phyloP scores from a whole-genome alignment of 2,888 invertebrate species.

The Anoncus sp. region DNA sequence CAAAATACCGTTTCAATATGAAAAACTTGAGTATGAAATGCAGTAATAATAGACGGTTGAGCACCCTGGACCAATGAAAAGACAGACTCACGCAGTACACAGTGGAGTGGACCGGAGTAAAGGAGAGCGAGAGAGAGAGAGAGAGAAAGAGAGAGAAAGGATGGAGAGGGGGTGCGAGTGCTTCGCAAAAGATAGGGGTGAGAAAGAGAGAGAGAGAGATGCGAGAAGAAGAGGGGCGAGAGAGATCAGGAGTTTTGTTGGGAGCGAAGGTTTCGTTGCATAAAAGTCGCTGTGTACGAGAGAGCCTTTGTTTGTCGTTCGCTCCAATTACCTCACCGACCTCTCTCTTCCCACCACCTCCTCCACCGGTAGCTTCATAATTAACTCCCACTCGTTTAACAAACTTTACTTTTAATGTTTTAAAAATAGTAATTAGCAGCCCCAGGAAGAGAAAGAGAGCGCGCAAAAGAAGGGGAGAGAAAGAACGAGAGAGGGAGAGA shows the following conservation, averaged over 20 bases:
- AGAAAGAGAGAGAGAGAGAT: neutral
- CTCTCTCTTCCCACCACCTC: constrained; percentile 66
- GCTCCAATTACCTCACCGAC: constrained; percentile 82
- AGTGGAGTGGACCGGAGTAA: neutral
- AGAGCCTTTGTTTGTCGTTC: constrained; percentile 82
- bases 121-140: constrained; percentile 1
- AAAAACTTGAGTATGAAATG: neutral
- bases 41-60: neutral
- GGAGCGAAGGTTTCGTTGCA: constrained; percentile 60
- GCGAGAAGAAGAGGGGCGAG: too few relatives aligned
- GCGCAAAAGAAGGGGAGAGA: constrained; percentile 37
- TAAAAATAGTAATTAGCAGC: constrained; percentile 83
- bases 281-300: constrained; percentile 66
- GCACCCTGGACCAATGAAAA: neutral
- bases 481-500: constrained; percentile 50
- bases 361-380: constrained; percentile 81
- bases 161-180: too few relatives aligned
- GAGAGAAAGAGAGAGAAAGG: constrained; percentile 27
- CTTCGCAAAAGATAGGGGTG: neutral
- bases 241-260: constrained; percentile 43
- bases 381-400: constrained; percentile 83
- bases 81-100: neutral
- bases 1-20: neutral
- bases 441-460: constrained; percentile 72
- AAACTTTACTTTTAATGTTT: constrained; percentile 83